Conservation (phyloP, 2,888 invertebrate species). For the Drosophila anceps region DNA sequence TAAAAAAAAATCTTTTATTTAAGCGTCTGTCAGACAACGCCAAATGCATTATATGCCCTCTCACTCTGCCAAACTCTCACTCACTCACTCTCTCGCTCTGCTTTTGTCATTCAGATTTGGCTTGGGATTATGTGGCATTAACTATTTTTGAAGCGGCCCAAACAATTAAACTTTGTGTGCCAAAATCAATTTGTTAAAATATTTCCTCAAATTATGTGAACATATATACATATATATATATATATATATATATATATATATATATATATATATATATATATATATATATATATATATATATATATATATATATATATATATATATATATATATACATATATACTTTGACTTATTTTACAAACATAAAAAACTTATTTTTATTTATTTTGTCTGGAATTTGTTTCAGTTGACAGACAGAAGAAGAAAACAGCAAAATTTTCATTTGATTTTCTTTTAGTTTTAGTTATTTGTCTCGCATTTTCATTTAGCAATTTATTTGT, state of each 20-base stretch:
- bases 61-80: neutral
- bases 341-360: slow-evolving; percentile 9
- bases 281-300: too few species aligned
- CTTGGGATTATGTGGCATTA: slow-evolving; percentile 53
- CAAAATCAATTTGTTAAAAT: slow-evolving; percentile 16
- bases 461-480: neutral
- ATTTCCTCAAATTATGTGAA: slow-evolving; percentile 4
- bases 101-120: slow-evolving; percentile 16
- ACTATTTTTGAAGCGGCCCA: slow-evolving; percentile 40
- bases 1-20: slow-evolving; percentile 81
- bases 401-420: neutral
- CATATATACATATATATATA: neutral
- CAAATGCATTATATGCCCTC: slow-evolving; percentile 47
- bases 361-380: slow-evolving; percentile 22
- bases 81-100: neutral
- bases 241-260: too few species aligned
- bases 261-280: too few species aligned
- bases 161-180: slow-evolving; percentile 31
- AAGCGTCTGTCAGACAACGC: slow-evolving; percentile 67
- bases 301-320: too few species aligned
- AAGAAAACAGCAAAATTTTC: neutral
- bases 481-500: neutral
- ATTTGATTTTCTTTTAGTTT: slow-evolving; percentile 5
- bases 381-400: slow-evolving; percentile 41
- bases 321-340: too few species aligned